These are phyloP conservation scores for Asarcornis scutulata DNA, from an alignment of 2,113 vertebrate species.

Conservation along the genomic window DNA sequence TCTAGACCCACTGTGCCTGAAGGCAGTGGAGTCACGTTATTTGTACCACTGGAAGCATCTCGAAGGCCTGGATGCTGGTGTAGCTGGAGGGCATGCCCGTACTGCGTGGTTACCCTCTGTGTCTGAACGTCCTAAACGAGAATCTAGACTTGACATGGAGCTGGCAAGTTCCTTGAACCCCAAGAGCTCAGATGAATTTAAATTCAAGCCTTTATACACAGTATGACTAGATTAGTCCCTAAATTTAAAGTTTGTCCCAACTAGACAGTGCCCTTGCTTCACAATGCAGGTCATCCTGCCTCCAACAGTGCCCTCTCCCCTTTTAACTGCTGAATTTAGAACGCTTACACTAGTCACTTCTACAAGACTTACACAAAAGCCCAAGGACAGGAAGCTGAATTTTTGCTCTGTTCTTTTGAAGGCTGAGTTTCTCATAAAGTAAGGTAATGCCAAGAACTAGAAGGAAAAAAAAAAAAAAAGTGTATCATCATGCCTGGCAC, in stretches of 20 bases:
- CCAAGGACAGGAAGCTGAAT: not conserved
- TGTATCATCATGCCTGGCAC: not conserved
- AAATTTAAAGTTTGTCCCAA: not conserved
- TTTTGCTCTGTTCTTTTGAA: slow-evolving; percentile 10
- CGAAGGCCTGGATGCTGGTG: not conserved
- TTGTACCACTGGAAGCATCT: not conserved
- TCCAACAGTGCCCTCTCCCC: not conserved
- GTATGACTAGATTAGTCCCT: not conserved
- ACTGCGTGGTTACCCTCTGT: fast-evolving
- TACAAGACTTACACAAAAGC: not conserved
- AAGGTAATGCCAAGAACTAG: not conserved
- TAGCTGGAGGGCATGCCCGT: not conserved
- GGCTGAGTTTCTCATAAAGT: not conserved
- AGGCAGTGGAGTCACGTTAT: not conserved
- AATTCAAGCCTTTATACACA: not conserved
- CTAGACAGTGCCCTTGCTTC: not conserved
- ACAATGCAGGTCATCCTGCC: not conserved
- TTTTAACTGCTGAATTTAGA: not conserved
- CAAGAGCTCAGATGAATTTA: not conserved
- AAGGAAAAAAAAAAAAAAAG: not conserved
- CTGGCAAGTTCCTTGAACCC: not conserved
- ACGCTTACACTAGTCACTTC: not conserved
- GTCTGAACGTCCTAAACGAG: not conserved
- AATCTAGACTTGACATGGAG: not conserved
- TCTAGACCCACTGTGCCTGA: not conserved